These are phyloP conservation scores for Epinephelus awoara DNA, from an alignment of 2,797 vertebrate species.

Conservation along the genomic window DNA sequence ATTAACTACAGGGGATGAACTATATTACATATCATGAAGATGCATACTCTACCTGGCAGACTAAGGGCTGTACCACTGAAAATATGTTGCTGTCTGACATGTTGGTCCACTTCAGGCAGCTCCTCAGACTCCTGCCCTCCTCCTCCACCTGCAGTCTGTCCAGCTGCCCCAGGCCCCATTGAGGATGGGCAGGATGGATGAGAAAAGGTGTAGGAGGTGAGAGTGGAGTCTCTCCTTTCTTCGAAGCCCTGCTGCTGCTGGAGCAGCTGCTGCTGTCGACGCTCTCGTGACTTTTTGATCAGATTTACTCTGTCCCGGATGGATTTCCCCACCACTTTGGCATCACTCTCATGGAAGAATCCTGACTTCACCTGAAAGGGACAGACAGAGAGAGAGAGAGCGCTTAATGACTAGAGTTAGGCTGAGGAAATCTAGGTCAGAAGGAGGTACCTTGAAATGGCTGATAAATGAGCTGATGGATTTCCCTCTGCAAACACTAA, in stretches of 20 bases:
- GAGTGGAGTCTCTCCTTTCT: slow-evolving; percentile 86
- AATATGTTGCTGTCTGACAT: slow-evolving; percentile 86
- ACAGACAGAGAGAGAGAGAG: neutral
- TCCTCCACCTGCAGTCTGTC: slow-evolving; percentile 56
- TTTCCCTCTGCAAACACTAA: slow-evolving; percentile 24
- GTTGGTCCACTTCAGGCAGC: slow-evolving; percentile 89
- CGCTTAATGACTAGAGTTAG: slow-evolving; percentile 15
- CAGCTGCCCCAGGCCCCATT: slow-evolving; percentile 66
- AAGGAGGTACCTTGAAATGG: slow-evolving; percentile 17
- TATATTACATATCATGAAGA: neutral
- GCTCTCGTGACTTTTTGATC: slow-evolving; percentile 92
- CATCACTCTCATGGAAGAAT: slow-evolving; percentile 97
- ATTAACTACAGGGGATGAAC: neutral
- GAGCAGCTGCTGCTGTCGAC: slow-evolving; percentile 84
- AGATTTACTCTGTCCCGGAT: slow-evolving; percentile 92
- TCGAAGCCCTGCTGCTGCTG: slow-evolving; percentile 80
- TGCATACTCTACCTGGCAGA: slow-evolving; percentile 81
- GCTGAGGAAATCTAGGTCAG: slow-evolving; percentile 43
- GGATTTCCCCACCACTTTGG: slow-evolving; percentile 95
- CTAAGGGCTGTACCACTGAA: slow-evolving; percentile 70
- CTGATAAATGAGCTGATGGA: slow-evolving; percentile 43
- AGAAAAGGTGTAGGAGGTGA: slow-evolving; percentile 73
- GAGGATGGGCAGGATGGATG: slow-evolving; percentile 76
- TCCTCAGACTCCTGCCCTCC: slow-evolving; percentile 87
- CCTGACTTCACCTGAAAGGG: slow-evolving; percentile 92